Base-by-base conservation (phyloP, 1,140 invertebrate genomes). In the Panagrolaimus sp. region DNA sequence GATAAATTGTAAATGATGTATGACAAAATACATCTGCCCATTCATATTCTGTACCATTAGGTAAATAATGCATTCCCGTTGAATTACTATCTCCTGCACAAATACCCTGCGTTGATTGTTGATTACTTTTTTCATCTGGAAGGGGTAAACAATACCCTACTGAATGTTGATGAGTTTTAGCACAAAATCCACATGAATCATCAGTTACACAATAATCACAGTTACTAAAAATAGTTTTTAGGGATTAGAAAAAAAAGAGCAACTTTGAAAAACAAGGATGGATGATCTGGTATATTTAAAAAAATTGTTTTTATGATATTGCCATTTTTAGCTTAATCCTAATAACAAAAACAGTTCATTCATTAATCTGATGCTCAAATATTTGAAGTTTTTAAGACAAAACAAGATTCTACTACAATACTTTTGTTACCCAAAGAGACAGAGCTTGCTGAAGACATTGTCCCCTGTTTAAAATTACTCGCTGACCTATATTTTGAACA, bases 131-230 rank as follows among this genome's bases (percentile, higher is more conserved):
- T 9, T 31, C 14, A 74, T 69, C 5, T 63, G 75, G 61, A 11
- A 57, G 20, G 42, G 63, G 67, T 75, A 75, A 48, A 63, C 74
- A 14, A 57, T 38, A 16, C 11, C 67, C 67, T 16, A 25, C 42
- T 9, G 43, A 57, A 25, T 65, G 27, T 5, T 27, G 31, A 8
- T 25, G n/a, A 8, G 47, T 66, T 9, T 44, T 8, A 0, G 44
- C 70, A 67, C 73, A 74, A 53, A 74, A 74, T 11, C 73, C 73
- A 68, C 73, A 74, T 5, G 16, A 31, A 27, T 74, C 73, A 42
- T 77, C 70, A 14, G 74, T 75, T 5, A 76, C 74, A 25, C 74
- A 75, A 44, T 47, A 75, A 62, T 75, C 74, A 43, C 74, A 75
- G 47, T 75, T 75, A 45, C 75, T 75, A 47, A 74, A 72, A 38